Conservation (phyloP, 1,140 invertebrate genomes). For the Brachionus rotundiformis region DNA sequence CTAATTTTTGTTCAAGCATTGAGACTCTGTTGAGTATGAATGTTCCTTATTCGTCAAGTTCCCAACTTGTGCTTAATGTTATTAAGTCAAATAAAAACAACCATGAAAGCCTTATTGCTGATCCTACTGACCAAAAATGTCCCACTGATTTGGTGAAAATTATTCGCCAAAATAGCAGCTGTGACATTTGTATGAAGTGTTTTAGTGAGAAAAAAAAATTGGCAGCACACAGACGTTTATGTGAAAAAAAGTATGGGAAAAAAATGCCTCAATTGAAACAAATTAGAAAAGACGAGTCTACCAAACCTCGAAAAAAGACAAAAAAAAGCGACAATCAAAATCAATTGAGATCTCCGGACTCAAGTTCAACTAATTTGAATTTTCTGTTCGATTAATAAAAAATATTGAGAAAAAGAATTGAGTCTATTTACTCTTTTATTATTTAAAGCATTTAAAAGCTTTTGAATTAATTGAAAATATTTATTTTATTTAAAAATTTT, state of each 20-base stretch:
- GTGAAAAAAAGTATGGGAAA: neutral
- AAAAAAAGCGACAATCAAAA: neutral
- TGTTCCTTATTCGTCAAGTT: neutral
- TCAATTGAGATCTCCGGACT: neutral
- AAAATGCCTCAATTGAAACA: neutral
- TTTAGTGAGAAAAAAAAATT: constrained; percentile 45
- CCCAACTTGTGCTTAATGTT: constrained; percentile 2
- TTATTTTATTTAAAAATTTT: neutral
- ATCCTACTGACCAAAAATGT: neutral
- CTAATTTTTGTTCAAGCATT: constrained; percentile 20
- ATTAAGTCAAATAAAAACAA: neutral
- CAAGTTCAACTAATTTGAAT: constrained; percentile 26
- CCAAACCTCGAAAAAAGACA: neutral
- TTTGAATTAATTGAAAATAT: neutral
- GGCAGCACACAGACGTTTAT: neutral
- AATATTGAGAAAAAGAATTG: neutral
- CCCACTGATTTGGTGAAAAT: neutral
- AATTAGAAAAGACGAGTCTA: neutral
- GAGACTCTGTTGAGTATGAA: constrained; percentile 32
- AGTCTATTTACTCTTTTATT: neutral
- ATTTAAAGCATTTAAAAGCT: constrained; percentile 33
- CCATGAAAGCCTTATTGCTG: neutral
- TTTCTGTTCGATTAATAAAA: constrained; percentile 28
- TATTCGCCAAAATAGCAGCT: constrained; percentile 23
- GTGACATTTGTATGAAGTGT: constrained; percentile 50